These are phyloP conservation scores for Apaloderma vittatum DNA, from an alignment of 2,113 vertebrate genomes.

Conservation along the genomic window DNA sequence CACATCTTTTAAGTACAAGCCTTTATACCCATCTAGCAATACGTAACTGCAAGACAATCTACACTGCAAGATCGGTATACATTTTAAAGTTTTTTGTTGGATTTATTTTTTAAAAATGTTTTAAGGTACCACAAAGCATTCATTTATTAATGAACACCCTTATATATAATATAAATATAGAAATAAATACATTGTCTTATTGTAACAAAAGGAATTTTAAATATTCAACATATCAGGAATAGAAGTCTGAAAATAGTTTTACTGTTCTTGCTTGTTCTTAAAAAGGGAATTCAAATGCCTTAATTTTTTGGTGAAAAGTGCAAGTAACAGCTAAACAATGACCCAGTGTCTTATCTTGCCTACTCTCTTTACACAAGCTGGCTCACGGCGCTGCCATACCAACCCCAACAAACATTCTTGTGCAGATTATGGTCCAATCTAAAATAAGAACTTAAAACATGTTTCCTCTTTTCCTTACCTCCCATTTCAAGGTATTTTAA, in stretches of 20 bases:
- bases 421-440: neutral
- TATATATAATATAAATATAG: neutral
- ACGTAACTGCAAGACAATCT: neutral
- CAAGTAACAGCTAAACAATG: neutral
- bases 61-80: neutral
- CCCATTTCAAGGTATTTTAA: slow-evolving; percentile 57
- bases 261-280: neutral
- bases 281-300: neutral
- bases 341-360: neutral
- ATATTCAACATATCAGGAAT: neutral
- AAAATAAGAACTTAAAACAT: neutral
- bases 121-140: neutral
- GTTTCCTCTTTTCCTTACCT: neutral
- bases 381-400: neutral
- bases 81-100: neutral
- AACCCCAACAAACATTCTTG: neutral
- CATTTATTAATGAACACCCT: neutral
- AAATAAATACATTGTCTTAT: neutral
- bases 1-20: neutral
- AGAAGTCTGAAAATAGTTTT: neutral
- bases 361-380: neutral
- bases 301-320: neutral
- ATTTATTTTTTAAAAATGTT: neutral
- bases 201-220: neutral
- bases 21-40: neutral